Base-by-base conservation (phyloP, 2,888 invertebrate genomes). In the Sinohyriopsis cumingii region DNA sequence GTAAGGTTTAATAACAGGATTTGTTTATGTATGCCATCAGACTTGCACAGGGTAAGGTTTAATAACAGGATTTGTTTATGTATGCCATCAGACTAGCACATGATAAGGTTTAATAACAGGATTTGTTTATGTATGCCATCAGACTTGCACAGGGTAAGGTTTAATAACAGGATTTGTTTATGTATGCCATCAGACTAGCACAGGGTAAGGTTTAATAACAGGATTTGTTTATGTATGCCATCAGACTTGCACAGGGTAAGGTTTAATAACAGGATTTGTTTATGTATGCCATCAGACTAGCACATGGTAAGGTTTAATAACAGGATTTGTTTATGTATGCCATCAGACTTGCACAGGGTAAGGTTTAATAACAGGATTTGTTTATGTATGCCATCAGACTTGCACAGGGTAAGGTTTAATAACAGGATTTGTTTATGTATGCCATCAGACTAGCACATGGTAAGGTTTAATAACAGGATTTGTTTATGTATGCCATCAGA, bases 391-490 rank as follows among this genome's bases (percentile, higher is more conserved):
- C 94, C 76, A 95, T 95, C 91, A 95, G 95, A 90, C 92, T 97
- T 78, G 93, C 93, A 89, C 94, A 95, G 93, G 97, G 94, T 94
- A 92, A 92, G 91, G 53, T 24, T 20, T 59, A 20, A 59, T 85
- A 60, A 24, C 28, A 9, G 25, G 19, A 61, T 45, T 59, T 33
- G n/a, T n/a, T n/a, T n/a, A n/a, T n/a, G n/a, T n/a, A n/a, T 82
- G 93, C 94, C 76, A 95, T 95, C 91, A 95, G 95, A 90, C 92
- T 97, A 78, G 93, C 93, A 89, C 94, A 95, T 93, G 97, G 94
- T 94, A 92, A 92, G 91, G 53, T 24, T 20, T 59, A 20, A 59
- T 85, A 60, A 24, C 28, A 9, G 25, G 19, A 61, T 45, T 59
- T 33, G n/a, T n/a, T n/a, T n/a, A n/a, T n/a, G n/a, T n/a, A n/a